Base-by-base conservation (phyloP, 1,140 invertebrate genomes). In the Venustaconcha ellipsiformis region DNA sequence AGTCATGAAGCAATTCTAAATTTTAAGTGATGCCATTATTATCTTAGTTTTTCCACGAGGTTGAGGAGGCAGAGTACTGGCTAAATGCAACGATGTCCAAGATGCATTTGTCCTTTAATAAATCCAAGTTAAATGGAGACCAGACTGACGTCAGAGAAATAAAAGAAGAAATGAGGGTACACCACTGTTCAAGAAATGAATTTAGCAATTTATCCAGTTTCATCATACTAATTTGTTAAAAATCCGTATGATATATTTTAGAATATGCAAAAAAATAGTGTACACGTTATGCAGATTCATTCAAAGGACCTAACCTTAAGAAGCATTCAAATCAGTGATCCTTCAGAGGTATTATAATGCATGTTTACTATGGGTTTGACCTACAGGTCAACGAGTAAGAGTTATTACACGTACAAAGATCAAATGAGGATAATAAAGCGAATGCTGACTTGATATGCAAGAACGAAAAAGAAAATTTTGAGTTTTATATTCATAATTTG, bases 61-160 rank as follows among this genome's bases (percentile, higher is more conserved):
- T 83, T 13, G 80, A 84, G 30, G 84, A 86, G 62, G 80, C 81
- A n/a, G 84, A 86, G 57, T 82, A 84, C 72, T 86, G 84, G 84
- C 82, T 86, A 82, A 79, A 82, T 17, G 81, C 68, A n/a, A 82
- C 78, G 1, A 74, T 86, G 70, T 80, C 82, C n/a, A 74, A 67
- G 3, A 82, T 86, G 17, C 82, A 84, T 65, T n/a, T 77, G 14
- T 78, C 79, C 2, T 86, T 86, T 59, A 79, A 81, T 67, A 60
- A 72, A 17, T 62, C 63, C 14, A 76, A 80, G 6, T 72, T 86
- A 11, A 48, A 80, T 58, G 84, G 84, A 15, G 79, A 83, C 59
- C 76, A 70, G 30, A 65, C 76, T 15, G 79, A 84, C 60, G 74
- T 79, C 1, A 67, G 72, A 13, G 70, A 67, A 14, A 86, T 84